Evolutionary conservation across 2,888 invertebrate genomes (phyloP), one percentile per base, ranked within the genome.

Genomic region (Pinctada fucata): DNA sequence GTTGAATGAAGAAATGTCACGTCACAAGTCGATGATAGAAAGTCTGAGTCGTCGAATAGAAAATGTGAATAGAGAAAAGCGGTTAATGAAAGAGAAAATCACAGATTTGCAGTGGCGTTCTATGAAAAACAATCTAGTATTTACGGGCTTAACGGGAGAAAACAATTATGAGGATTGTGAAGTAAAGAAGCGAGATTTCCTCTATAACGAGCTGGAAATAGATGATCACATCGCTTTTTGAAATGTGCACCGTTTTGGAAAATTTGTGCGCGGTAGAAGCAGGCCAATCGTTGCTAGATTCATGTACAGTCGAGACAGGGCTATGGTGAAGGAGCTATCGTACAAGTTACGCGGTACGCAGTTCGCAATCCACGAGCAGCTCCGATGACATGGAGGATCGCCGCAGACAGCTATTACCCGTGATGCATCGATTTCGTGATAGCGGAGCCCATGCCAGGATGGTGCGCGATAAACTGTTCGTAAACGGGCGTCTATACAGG

Each of bases 381-480:
- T n/a, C n/a, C n/a, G n/a, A n/a, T n/a, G n/a, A n/a, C n/a, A n/a
- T n/a, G n/a, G 65, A 65, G 13, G 16, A 65, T 16, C 65, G 65
- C 5, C 3, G 65, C n/a, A 65, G 31, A 65, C 65, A 65, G n/a
- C n/a, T 65, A 31, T 65, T 16, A n/a, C 65, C 65, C 13, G 13
- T 65, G 31, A 65, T 65, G 65, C n/a, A 65, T 16, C 65, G 65
- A 13, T 31, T 65, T 4, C n/a, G 65, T 16, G 65, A 65, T 65
- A 65, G 31, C n/a, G 65, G 65, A 4, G 65, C n/a, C n/a, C n/a
- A 31, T 4, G 16, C 65, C 65, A n/a, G 65, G n/a, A n/a, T 65
- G 16, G n/a, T n/a, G n/a, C n/a, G n/a, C n/a, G n/a, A n/a, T n/a
- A n/a, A n/a, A n/a, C n/a, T n/a, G n/a, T n/a, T n/a, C n/a, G 65